Conservation (phyloP, 2,797 vertebrate genomes). For the Schizopygopsis malacanthus region DNA sequence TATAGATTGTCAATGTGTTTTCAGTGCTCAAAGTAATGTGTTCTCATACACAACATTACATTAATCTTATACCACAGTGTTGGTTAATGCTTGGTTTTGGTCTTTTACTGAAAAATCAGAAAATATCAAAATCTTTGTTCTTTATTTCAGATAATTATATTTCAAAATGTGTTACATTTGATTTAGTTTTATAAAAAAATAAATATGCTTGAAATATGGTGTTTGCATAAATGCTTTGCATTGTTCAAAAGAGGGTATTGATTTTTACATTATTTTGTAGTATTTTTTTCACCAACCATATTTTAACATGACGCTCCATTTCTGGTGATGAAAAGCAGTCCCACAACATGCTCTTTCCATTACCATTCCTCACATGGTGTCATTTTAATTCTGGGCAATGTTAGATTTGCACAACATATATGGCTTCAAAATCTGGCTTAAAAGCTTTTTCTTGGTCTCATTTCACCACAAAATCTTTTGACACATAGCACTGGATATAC, state of each 20-base stretch:
- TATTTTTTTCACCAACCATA: neutral
- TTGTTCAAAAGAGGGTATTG: neutral
- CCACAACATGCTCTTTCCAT: neutral
- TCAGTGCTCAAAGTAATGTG: neutral
- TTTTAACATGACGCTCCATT: neutral
- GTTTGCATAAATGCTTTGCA: neutral
- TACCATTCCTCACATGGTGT: conserved; percentile 9
- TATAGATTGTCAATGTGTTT: neutral
- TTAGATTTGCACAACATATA: conserved; percentile 1
- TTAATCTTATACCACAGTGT: neutral
- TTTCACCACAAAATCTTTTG: neutral
- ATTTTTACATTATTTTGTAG: neutral
- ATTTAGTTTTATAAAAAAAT: neutral
- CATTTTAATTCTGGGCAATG: conserved; percentile 4
- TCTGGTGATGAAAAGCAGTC: conserved; percentile 22
- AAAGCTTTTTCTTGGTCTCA: neutral
- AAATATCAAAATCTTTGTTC: neutral
- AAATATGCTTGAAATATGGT: neutral
- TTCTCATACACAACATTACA: neutral
- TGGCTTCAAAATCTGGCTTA: neutral
- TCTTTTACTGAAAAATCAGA: neutral
- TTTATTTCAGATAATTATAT: neutral
- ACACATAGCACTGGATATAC: neutral
- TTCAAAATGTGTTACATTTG: neutral
- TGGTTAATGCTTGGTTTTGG: neutral